Base-by-base conservation (phyloP, 2,113 vertebrate species). In the Pseudorhombus dupliciocellatus region DNA sequence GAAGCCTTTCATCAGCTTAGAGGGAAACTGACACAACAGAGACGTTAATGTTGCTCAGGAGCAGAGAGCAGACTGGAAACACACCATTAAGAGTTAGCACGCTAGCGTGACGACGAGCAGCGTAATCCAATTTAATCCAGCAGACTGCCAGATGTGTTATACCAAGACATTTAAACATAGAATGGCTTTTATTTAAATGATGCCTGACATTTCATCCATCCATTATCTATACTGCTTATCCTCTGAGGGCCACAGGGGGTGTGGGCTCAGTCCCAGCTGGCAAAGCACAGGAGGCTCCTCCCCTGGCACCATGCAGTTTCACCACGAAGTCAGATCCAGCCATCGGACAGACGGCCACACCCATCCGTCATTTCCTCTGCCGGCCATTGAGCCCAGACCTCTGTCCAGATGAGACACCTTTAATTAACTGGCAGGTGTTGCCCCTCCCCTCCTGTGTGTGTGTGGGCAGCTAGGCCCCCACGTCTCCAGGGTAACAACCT, bases 381-480 rank as follows among this genome's bases (percentile, higher is more conserved):
- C 1, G 26, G 11, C 51, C 61, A 81, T 78, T 80, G 70, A 62
- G 62, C 22, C 37, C 65, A 42, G 34, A 15, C 54, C 53, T 46
- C 46, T 75, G 55, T 37, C 65, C 87, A 86, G 77, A 89, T 88
- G 86, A 85, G 73, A 21, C 79, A 2, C 60, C 76, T 62, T 25
- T 80, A 78, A 84, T 88, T 84, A 87, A 75, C 75, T 31, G 74
- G 84, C 86, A 84, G 83, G 84, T 84, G 84, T 68, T 80, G 68
- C 51, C 37, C 60, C 59, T 66, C 51, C 66, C 50, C 21, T 50
- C 14, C 20, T 26, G 57, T 31, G 70, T 51, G 34, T 50, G 55
- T 25, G 62, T 44, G 40, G 34, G 48, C 7, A 26, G 53, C 58
- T 16, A 14, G 24, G 65, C 48, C 53, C 34, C 55, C 26, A 8